Base-by-base conservation (phyloP, 2,113 vertebrate genomes). In the Anguilla japonica region DNA sequence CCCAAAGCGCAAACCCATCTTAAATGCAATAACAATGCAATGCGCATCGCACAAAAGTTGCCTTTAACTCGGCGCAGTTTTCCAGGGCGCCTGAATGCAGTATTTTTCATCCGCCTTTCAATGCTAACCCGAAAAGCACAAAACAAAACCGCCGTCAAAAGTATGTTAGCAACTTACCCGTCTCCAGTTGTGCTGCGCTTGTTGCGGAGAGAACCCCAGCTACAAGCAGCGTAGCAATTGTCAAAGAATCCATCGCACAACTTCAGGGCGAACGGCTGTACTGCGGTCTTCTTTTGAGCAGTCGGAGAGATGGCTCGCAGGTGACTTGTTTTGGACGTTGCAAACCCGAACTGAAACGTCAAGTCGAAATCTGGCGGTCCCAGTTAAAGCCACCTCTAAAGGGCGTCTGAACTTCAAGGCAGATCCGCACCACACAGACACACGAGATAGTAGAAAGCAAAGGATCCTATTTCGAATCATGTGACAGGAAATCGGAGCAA, bases 401-500 rank as follows among this genome's bases (percentile, higher is more conserved):
- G 93, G 92, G 93, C 93, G 92, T 93, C 89, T 89, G 89, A 91
- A 93, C 89, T 93, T 92, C 89, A 91, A 91, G 89, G 90, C 88
- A 92, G 91, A 85, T 94, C 91, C 60, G 41, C 18, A 82, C 88
- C 92, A 90, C 88, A 60, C 56, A 87, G 89, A 90, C 90, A 85
- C 85, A 87, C 93, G 90, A 95, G 95, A 95, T 93, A 93, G 92
- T 89, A 92, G 89, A 91, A 90, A 87, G 88, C 89, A 91, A 53
- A 89, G 94, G 95, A 95, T 96, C 95, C 94, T 87, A 95, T 96
- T 96, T 95, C 95, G 90, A 93, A 90, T 88, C 96, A 96, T 95
- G 96, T 96, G 96, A 96, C 95, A 96, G 96, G 95, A 96, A 96
- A 95, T 88, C 92, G 91, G 89, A 90, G 93, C 94, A 93, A 94